A percentile compares a stretch with the other conserved stretches of the same genome.
These are phyloP conservation scores for Festucalex cinctus DNA, from an alignment of 2,113 vertebrate species.

Conservation along the genomic window DNA sequence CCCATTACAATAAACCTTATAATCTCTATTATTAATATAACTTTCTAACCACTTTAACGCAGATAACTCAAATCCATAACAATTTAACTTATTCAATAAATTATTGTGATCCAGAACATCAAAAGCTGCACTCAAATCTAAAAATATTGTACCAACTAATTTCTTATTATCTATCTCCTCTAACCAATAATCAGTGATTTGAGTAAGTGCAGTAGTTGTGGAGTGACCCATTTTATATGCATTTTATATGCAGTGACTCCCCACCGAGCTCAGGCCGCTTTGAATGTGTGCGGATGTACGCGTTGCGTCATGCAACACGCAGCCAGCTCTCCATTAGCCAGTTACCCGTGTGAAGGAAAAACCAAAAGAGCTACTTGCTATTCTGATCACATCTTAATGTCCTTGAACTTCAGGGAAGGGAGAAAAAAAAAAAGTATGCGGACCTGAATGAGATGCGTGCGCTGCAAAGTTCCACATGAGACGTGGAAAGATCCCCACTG, in stretches of 20 bases:
- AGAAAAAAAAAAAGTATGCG: conserved; percentile 39
- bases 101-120: no score
- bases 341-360: conserved; percentile 49
- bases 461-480: conserved; percentile 49
- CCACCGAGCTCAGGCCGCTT: conserved; percentile 23
- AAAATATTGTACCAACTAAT: no score
- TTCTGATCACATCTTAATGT: conserved; percentile 76
- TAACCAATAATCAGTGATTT: no score
- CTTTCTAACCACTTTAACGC: no score
- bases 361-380: conserved; percentile 69
- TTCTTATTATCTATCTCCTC: no score
- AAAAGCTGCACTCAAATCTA: no score
- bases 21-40: no score
- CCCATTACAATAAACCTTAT: no score
- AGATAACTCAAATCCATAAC: no score
- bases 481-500: conserved; percentile 43
- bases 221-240: no score
- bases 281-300: conserved; percentile 33
- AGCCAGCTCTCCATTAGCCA: conserved; percentile 43
- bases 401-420: conserved; percentile 56
- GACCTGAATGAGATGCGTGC: conserved; percentile 51
- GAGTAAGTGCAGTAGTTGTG: no score
- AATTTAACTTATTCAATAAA: no score
- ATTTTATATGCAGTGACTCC: conserved; percentile 30
- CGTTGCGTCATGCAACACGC: conserved; percentile 32